Percentiles rank a stretch among this genome's conserved stretches.
phyloP scores from a whole-genome alignment of 2,888 invertebrate species.

The Leptopterna dolabrata region DNA sequence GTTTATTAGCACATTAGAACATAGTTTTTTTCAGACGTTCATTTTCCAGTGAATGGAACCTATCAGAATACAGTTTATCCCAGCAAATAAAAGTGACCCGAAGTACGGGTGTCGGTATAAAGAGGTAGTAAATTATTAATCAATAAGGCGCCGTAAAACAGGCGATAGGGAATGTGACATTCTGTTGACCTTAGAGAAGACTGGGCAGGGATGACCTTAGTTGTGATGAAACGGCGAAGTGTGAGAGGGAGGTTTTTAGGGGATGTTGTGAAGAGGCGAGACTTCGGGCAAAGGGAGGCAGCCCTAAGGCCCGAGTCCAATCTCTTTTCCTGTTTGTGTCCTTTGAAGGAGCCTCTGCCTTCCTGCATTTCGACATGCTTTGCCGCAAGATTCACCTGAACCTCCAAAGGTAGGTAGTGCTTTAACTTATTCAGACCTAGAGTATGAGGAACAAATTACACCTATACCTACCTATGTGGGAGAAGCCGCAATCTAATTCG shows the following conservation, averaged over 20 bases:
- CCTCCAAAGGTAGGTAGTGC: conserved; percentile 37
- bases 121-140: conserved; percentile 8
- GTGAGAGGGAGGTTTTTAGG: background rate
- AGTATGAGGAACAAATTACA: background rate
- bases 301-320: conserved; percentile 33
- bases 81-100: background rate
- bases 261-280: conserved; percentile 24
- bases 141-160: conserved; percentile 18
- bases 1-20: too few species aligned
- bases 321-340: conserved; percentile 50
- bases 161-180: conserved; percentile 31
- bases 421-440: conserved; percentile 36
- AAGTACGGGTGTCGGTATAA: background rate
- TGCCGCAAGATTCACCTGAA: conserved; percentile 12
- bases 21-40: too few species aligned
- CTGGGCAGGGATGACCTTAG: conserved; percentile 29
- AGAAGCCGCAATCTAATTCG: too few species aligned
- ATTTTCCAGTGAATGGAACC: too few species aligned
- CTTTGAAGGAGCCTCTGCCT: conserved; percentile 30
- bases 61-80: too few species aligned
- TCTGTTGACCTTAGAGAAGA: conserved; percentile 29
- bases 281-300: conserved; percentile 17
- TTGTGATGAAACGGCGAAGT: background rate
- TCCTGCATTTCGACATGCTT: conserved; percentile 35
- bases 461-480: background rate